Evolutionary conservation across 2,113 vertebrate species (phyloP), one percentile per base, ranked within the genome.

Genomic region (Caracal caracal): DNA sequence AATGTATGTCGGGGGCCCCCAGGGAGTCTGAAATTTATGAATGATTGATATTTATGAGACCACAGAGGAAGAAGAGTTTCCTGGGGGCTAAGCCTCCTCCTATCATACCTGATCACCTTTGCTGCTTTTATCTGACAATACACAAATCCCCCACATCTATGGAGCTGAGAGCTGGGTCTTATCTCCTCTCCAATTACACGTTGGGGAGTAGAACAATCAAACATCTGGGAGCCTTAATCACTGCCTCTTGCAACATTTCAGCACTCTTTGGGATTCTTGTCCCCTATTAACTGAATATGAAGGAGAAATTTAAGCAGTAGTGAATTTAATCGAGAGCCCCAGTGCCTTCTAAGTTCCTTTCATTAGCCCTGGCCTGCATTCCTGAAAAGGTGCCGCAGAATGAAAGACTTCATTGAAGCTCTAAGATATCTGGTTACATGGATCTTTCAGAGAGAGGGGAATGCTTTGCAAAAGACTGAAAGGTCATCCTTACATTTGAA

Each of bases 401-500:
- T 78, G 24, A 85, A 95, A 90, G 24, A 79, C 3, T 28, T 43
- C 71, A 68, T 59, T 76, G 56, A 94, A 87, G 5, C 88, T 53
- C 28, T 59, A 59, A 71, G 20, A 24, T 76, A 6, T 92, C 53
- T 68, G 22, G 49, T 78, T 84, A 85, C 49, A 49, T 78, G 63
- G 94, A 59, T 83, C 47, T 63, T 97, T 93, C 81, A 94, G 70
- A 90, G 68, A 80, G 47, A 89, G 22, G 13, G 16, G 33, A 35
- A 75, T 90, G 75, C 84, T 95, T 94, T 86, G n/a, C 70, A 93
- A 97, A 30, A 88, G 47, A 95, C 5, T 90, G 63, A 94, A 96
- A 97, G 19, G n/a, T 90, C 66, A 94, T 88, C 26, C 51, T 93
- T 88, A 80, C 22, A 19, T 93, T 90, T 80, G 71, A 94, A 95